Conservation (phyloP, 30 jellyfish, hydroid and myxozoan species). For the Cassiopea andromeda region DNA sequence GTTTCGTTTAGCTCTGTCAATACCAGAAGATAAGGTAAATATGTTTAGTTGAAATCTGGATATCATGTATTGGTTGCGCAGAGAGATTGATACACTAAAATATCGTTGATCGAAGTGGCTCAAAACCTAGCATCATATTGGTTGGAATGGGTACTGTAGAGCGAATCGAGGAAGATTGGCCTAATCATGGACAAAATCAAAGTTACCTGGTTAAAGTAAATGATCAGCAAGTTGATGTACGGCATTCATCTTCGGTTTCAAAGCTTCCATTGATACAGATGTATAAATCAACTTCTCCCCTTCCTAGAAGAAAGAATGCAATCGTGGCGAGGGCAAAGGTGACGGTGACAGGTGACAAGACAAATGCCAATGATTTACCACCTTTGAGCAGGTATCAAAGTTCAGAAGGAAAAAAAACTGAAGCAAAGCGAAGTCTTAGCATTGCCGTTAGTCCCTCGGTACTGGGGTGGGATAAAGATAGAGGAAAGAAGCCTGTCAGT, state of each 20-base stretch:
- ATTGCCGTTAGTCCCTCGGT: not conserved
- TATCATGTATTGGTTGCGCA: not conserved
- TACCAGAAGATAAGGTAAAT: not conserved
- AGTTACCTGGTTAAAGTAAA: not conserved
- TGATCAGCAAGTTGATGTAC: not conserved
- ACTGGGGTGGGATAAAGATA: not conserved
- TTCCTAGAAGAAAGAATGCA: slow-evolving; percentile 10
- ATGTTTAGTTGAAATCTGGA: not conserved
- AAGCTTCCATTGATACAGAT: slow-evolving; percentile 2
- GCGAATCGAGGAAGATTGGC: not conserved
- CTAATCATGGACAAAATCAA: not conserved
- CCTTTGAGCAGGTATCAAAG: not conserved
- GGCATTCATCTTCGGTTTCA: not conserved
- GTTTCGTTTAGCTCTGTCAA: not conserved
- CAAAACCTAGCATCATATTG: not conserved
- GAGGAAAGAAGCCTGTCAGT: not conserved
- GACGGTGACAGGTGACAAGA: not conserved
- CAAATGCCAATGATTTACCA: not conserved
- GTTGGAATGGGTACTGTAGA: not conserved
- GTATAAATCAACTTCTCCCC: not conserved
- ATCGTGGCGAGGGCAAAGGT: not conserved
- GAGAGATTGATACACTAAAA: not conserved
- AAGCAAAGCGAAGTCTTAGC: slow-evolving; percentile 21
- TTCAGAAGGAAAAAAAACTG: not conserved
- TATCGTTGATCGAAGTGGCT: not conserved